Evolutionary conservation across 2,797 vertebrate genomes (phyloP).

Genomic region (Hoplostethus mediterraneus): DNA sequence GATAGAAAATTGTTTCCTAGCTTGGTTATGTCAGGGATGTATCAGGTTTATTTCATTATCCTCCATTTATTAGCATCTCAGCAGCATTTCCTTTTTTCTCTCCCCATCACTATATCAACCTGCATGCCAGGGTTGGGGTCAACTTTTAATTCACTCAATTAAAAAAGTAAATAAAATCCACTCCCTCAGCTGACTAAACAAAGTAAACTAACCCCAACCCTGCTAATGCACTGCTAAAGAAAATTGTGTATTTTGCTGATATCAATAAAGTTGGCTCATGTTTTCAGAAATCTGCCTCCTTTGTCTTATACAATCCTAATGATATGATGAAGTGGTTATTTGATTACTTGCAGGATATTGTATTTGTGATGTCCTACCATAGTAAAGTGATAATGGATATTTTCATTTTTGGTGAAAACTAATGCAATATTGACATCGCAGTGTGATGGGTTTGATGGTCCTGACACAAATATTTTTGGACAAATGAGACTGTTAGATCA

Average conservation of each 20-base stretch:
- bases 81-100: not conserved
- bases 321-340: not conserved
- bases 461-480: too few relatives aligned
- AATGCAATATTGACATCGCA: too few relatives aligned
- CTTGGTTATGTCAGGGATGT: not conserved
- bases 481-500: too few relatives aligned
- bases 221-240: constrained; percentile 2
- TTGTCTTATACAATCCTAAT: not conserved
- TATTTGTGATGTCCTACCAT: not conserved
- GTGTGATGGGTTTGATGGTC: too few relatives aligned
- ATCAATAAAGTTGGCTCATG: constrained; percentile 61
- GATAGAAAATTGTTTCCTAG: not conserved
- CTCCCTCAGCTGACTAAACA: not conserved
- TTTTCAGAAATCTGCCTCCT: constrained; percentile 40
- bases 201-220: not conserved
- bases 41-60: not conserved
- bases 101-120: not conserved
- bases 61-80: not conserved
- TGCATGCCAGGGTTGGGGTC: constrained; percentile 28
- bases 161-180: not conserved
- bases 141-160: constrained; percentile 2
- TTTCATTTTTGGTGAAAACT: too few relatives aligned
- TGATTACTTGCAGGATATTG: not conserved
- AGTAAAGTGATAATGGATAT: too few relatives aligned
- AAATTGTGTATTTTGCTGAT: constrained; percentile 42